phyloP scores from a whole-genome alignment of 2,113 vertebrate species.

The Hemichromis elongatus region DNA sequence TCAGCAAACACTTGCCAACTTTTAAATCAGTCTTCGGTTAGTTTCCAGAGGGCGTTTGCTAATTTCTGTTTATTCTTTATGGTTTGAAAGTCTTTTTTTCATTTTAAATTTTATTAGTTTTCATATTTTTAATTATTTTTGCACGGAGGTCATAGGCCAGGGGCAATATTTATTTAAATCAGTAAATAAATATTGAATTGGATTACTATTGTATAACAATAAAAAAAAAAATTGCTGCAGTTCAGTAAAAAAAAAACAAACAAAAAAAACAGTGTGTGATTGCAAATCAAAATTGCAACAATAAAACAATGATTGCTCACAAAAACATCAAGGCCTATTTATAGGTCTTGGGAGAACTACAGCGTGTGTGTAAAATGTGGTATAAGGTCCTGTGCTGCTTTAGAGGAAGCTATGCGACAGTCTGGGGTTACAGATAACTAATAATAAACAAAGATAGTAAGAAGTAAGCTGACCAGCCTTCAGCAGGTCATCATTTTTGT shows the following conservation, averaged over 20 bases:
- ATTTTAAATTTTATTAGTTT: neutral
- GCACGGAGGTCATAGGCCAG: neutral
- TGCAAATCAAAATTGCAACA: neutral
- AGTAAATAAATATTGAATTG: no score
- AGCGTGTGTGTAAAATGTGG: neutral
- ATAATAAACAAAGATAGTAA: neutral
- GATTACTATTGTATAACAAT: no score
- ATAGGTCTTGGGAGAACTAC: neutral
- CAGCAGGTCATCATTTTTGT: neutral
- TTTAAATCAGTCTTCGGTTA: neutral
- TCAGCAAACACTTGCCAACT: neutral
- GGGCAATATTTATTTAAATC: neutral
- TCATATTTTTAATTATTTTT: neutral
- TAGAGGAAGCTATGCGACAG: neutral
- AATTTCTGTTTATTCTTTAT: neutral
- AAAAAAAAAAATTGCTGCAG: no score
- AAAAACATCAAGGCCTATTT: neutral
- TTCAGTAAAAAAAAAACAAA: neutral
- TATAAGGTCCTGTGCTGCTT: neutral
- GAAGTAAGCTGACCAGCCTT: neutral
- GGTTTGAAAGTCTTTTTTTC: neutral
- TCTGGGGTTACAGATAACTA: neutral
- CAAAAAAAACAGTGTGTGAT: neutral
- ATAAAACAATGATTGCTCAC: neutral
- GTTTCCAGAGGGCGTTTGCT: no score